phyloP scores from a whole-genome alignment of 2,797 vertebrate species.

The Meda fulgida region DNA sequence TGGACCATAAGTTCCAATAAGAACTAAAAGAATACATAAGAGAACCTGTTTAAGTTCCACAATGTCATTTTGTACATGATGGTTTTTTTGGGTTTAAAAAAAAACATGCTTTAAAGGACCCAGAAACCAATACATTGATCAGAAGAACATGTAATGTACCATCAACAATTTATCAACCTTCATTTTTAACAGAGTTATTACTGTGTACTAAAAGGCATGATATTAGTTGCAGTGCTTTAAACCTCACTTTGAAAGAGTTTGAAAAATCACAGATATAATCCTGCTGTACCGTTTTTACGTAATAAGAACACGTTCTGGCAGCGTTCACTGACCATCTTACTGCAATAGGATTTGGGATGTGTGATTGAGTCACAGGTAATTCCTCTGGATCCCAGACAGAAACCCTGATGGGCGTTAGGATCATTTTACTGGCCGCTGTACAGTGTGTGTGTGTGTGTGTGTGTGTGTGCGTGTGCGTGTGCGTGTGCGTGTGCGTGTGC shows the following conservation, averaged over 20 bases:
- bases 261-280: neutral
- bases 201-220: neutral
- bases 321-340: slow-evolving; percentile 24
- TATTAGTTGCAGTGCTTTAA: neutral
- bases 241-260: neutral
- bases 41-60: neutral
- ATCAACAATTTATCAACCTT: neutral
- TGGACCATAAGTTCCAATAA: neutral
- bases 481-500: too few relatives aligned
- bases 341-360: slow-evolving; percentile 47
- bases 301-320: slow-evolving; percentile 41
- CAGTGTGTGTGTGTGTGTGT: slow-evolving; percentile 11
- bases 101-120: neutral
- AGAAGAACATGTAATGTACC: neutral
- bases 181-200: neutral
- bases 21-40: neutral
- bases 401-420: slow-evolving; percentile 49
- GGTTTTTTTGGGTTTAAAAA: too few relatives aligned
- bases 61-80: neutral
- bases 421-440: slow-evolving; percentile 52
- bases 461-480: slow-evolving; percentile 12
- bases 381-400: slow-evolving; percentile 50
- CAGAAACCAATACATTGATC: neutral
- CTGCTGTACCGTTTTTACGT: slow-evolving; percentile 2
- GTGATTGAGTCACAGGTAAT: slow-evolving; percentile 44